A percentile compares a stretch with the other conserved stretches of the same genome.
These are phyloP conservation scores for Drosophila quinaria DNA, from an alignment of 2,888 invertebrate species.

Conservation along the genomic window DNA sequence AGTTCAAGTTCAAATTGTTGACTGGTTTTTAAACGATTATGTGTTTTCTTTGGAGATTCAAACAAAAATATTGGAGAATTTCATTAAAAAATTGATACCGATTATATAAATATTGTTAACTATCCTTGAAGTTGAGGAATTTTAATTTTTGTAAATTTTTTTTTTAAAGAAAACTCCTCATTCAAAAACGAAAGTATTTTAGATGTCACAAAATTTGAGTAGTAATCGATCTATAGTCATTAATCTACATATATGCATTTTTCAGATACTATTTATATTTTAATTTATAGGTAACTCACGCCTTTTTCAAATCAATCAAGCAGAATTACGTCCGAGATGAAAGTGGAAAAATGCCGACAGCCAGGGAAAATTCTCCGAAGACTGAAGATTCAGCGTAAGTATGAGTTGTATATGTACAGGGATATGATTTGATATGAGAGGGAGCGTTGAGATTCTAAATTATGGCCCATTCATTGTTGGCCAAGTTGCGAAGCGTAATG, in stretches of 20 bases:
- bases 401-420: neutral
- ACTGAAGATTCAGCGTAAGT: neutral
- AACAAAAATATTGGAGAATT: neutral
- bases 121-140: too few species aligned
- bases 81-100: too few species aligned
- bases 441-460: conserved; percentile 15
- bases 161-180: too few species aligned
- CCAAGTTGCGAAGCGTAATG: neutral
- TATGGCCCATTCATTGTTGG: conserved; percentile 23
- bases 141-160: too few species aligned
- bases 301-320: conserved; percentile 16
- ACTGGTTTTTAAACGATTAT: neutral
- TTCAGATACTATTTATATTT: neutral
- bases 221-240: neutral
- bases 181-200: too few species aligned
- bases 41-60: neutral
- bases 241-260: neutral
- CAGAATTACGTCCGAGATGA: neutral
- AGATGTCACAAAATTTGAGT: neutral
- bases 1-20: neutral
- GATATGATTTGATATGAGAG: conserved; percentile 10
- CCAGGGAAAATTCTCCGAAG: neutral
- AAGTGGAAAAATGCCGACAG: neutral
- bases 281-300: conserved; percentile 5
- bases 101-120: too few species aligned